These are phyloP conservation scores for Linhomoeus sp. DNA, from an alignment of 2,888 invertebrate genomes.

Conservation along the genomic window DNA sequence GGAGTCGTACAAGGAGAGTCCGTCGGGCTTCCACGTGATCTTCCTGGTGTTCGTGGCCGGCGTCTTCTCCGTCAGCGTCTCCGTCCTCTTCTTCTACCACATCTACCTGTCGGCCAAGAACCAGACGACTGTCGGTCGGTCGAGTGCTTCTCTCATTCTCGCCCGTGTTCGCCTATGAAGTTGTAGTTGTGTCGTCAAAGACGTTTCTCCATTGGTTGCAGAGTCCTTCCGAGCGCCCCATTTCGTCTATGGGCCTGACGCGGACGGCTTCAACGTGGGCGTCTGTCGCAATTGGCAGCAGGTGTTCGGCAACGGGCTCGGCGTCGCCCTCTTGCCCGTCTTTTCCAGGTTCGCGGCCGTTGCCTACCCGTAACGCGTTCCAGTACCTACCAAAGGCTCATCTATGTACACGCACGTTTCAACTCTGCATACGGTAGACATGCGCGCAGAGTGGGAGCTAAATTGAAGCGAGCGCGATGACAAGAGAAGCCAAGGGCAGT, in stretches of 20 bases:
- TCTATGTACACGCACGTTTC: too few species aligned
- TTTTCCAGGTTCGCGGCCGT: conserved; percentile 38
- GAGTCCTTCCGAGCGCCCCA: conserved; percentile 90
- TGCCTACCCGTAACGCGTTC: too few species aligned
- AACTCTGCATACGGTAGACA: too few species aligned
- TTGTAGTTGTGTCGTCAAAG: too few species aligned
- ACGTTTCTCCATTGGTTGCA: conserved; percentile 37
- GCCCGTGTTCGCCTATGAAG: too few species aligned
- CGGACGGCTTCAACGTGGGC: conserved; percentile 85
- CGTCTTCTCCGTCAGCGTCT: conserved; percentile 90
- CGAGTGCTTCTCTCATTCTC: too few species aligned
- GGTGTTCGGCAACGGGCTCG: conserved; percentile 72
- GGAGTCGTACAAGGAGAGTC: too few species aligned
- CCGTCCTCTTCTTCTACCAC: conserved; percentile 88
- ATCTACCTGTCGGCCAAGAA: conserved; percentile 71
- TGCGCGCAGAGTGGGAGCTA: too few species aligned
- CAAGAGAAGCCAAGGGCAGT: too few species aligned
- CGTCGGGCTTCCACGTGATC: conserved; percentile 56
- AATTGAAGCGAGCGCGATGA: too few species aligned
- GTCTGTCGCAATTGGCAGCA: conserved; percentile 75
- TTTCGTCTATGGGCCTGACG: conserved; percentile 76
- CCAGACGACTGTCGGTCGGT: too few species aligned
- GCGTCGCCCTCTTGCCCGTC: conserved; percentile 70
- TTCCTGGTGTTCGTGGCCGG: conserved; percentile 90
- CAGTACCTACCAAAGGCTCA: too few species aligned